Percentiles rank a stretch among this genome's conserved stretches.
Conservation (phyloP, 2,797 vertebrate species). For the Adelosebastes latens region DNA sequence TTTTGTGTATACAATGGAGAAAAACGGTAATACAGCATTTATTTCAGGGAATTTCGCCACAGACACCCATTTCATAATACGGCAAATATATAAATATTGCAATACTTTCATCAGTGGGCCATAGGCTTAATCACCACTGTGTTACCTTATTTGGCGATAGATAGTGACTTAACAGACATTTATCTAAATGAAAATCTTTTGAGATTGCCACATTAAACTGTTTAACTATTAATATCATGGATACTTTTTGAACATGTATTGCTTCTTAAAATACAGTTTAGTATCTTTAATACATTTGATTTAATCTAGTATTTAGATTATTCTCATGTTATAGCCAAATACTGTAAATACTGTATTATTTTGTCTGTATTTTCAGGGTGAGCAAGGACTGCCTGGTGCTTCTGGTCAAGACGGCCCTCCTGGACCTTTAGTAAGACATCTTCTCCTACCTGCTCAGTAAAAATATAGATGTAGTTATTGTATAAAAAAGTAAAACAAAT, state of each 20-base stretch:
- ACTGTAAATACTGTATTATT: not conserved
- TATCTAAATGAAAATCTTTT: no score
- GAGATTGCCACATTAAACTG: no score
- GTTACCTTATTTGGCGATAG: no score
- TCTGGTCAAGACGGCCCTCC: conserved; percentile 95
- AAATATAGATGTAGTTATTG: not conserved
- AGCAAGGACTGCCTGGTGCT: conserved; percentile 95
- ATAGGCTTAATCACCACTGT: no score
- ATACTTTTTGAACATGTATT: not conserved
- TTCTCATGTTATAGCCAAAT: not conserved
- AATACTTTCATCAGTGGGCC: no score
- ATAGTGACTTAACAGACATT: no score
- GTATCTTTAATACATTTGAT: not conserved
- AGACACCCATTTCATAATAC: no score
- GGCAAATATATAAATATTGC: no score
- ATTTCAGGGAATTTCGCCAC: no score
- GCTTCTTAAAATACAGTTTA: not conserved
- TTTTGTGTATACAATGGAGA: no score
- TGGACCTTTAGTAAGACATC: conserved; percentile 90
- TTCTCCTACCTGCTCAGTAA: not conserved
- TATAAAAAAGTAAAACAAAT: not conserved
- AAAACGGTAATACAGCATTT: no score
- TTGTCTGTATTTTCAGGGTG: conserved; percentile 84
- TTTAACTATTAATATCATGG: not conserved
- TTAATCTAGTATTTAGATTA: not conserved